Conservation (phyloP, 2,888 invertebrate genomes). For the Lasioglossum lativentre region DNA sequence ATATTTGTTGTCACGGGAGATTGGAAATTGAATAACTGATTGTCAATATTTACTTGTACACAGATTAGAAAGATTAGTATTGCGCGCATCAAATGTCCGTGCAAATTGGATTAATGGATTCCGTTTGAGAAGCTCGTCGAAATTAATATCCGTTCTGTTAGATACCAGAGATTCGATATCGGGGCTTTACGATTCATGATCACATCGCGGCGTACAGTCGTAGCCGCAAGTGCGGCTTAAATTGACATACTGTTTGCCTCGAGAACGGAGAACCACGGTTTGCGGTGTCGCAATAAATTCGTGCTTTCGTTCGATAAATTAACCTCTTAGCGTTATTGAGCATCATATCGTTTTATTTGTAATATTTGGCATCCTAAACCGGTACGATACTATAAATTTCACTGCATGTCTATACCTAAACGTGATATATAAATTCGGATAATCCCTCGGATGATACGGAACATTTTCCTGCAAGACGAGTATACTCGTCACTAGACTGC, state of each 20-base stretch:
- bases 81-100: slow-evolving; percentile 63
- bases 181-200: slow-evolving; percentile 71
- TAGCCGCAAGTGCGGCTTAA: slow-evolving; percentile 66
- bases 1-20: not conserved
- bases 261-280: slow-evolving; percentile 26
- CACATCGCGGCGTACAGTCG: slow-evolving; percentile 53
- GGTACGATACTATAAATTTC: not conserved
- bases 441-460: not conserved
- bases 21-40: not conserved
- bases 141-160: slow-evolving; percentile 81
- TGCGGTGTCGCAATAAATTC: slow-evolving; percentile 11
- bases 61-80: not conserved
- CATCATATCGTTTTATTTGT: not conserved
- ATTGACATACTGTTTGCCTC: slow-evolving; percentile 54
- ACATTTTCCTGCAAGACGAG: not conserved
- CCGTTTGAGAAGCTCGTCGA: slow-evolving; percentile 75
- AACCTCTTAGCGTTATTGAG: not conserved
- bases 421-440: not conserved
- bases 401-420: not conserved
- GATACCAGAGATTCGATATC: slow-evolving; percentile 76
- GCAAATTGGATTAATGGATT: slow-evolving; percentile 79
- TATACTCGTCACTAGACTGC: not conserved
- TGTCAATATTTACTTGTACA: not conserved
- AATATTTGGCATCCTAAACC: not conserved
- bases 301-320: slow-evolving; percentile 26